phyloP scores from a whole-genome alignment of 2,888 invertebrate genomes.

The Sinodicranocentrus sp. region DNA sequence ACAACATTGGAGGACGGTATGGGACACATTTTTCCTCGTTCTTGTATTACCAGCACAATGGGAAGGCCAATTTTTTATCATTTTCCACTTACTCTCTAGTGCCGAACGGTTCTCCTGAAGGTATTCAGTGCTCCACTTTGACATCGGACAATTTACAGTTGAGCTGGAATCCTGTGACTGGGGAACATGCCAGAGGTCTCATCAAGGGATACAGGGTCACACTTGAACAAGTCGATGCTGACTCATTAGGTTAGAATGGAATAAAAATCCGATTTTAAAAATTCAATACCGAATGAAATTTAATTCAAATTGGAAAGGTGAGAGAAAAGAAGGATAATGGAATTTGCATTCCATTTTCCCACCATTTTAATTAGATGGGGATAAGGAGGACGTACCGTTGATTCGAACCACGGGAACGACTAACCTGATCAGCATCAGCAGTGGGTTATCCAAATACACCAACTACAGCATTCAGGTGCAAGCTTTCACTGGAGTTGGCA shows the following conservation, averaged over 20 bases:
- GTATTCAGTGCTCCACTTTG: constrained; percentile 78
- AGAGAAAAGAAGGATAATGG: neutral
- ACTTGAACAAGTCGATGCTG: constrained; percentile 73
- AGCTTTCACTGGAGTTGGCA: constrained; percentile 88
- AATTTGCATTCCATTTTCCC: neutral
- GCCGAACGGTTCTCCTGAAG: constrained; percentile 79
- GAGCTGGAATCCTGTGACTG: constrained; percentile 79
- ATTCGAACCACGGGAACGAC: constrained; percentile 82
- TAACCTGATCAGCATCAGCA: constrained; percentile 85
- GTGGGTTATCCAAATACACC: constrained; percentile 86
- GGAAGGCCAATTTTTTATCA: constrained; percentile 14
- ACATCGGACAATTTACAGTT: constrained; percentile 79
- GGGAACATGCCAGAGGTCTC: constrained; percentile 79
- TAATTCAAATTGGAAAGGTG: constrained; percentile 4
- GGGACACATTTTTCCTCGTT: neutral
- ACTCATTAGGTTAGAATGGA: constrained; percentile 61
- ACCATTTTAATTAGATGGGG: constrained; percentile 20
- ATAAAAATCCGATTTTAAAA: constrained; percentile 3
- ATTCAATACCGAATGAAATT: neutral
- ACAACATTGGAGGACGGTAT: constrained; percentile 77
- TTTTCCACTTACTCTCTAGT: constrained; percentile 77
- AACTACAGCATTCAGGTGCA: constrained; percentile 90
- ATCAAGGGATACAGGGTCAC: constrained; percentile 78
- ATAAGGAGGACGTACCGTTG: constrained; percentile 55
- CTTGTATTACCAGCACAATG: neutral